Evolutionary conservation across 2,113 vertebrate species (phyloP).

Genomic region (Chroicocephalus ridibundus): DNA sequence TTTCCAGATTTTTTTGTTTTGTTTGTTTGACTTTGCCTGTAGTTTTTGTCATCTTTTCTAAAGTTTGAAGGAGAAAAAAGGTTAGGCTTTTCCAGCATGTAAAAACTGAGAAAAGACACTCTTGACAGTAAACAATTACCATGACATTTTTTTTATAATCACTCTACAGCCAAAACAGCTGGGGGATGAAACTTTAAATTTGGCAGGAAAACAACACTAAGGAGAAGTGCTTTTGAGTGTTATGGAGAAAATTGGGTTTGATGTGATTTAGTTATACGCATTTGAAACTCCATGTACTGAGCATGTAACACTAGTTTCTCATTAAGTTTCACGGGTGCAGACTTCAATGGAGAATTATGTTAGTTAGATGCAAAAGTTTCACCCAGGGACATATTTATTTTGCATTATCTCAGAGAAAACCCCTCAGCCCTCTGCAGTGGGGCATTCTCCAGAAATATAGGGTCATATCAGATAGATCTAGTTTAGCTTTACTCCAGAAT

Average conservation of each 20-base stretch:
- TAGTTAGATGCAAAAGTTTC: neutral
- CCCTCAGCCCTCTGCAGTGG: neutral
- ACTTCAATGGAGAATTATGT: neutral
- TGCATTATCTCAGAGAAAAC: neutral
- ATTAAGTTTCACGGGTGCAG: neutral
- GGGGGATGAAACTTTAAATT: slow-evolving; percentile 36
- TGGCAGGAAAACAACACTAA: slow-evolving; percentile 29
- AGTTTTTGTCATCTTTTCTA: neutral
- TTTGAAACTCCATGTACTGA: neutral
- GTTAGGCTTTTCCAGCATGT: neutral
- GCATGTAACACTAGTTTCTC: neutral
- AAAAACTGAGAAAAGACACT: neutral
- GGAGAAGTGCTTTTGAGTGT: slow-evolving; percentile 13
- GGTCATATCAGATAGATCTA: neutral
- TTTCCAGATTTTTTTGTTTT: neutral
- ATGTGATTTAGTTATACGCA: slow-evolving; percentile 7
- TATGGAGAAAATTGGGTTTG: slow-evolving; percentile 30
- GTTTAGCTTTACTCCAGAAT: neutral
- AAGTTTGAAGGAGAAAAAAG: neutral
- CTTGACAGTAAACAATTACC: slow-evolving; percentile 44
- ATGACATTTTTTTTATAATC: slow-evolving; percentile 1
- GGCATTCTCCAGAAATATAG: neutral
- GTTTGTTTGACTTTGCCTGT: neutral
- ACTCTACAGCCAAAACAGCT: slow-evolving; percentile 22
- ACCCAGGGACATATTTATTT: neutral